phyloP scores from a whole-genome alignment of 2,888 invertebrate species.

The Mesoligia furuncula region DNA sequence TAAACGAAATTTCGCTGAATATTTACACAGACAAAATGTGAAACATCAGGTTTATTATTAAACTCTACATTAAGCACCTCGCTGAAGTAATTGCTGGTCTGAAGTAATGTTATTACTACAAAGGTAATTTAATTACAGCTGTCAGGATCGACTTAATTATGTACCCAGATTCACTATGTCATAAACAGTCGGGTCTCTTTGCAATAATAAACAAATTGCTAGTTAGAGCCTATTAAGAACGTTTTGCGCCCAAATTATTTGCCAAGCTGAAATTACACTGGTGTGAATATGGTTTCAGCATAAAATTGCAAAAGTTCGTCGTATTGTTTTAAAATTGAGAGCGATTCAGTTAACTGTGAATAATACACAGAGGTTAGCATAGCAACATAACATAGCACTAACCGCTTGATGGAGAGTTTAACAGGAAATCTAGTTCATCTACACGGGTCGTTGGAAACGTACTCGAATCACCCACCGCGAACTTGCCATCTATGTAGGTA shows the following conservation, averaged over 20 bases:
- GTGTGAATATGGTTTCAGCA: conserved; percentile 14
- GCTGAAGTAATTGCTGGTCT: conserved; percentile 55
- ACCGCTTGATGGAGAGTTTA: conserved; percentile 72
- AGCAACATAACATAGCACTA: conserved; percentile 59
- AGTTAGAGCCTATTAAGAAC: conserved; percentile 42
- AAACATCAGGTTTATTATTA: conserved; percentile 56
- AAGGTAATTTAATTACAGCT: conserved; percentile 63
- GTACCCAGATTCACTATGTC: conserved; percentile 49
- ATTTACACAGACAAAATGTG: conserved; percentile 29
- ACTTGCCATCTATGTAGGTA: conserved; percentile 47
- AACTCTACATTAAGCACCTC: conserved; percentile 54
- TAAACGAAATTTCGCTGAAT: conserved; percentile 22
- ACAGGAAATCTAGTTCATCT: conserved; percentile 85
- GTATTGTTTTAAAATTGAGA: conserved; percentile 78
- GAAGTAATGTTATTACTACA: conserved; percentile 61
- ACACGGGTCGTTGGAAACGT: conserved; percentile 80
- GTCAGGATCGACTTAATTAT: conserved; percentile 60
- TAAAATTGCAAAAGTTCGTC: conserved; percentile 39
- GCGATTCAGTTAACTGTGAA: conserved; percentile 73
- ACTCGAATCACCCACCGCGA: conserved; percentile 76
- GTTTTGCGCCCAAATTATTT: conserved; percentile 28
- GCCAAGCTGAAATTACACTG: conserved; percentile 10
- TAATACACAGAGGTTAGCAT: conserved; percentile 67
- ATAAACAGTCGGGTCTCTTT: conserved; percentile 48
- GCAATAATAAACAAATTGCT: conserved; percentile 43